Evolutionary conservation across 2,888 invertebrate genomes (phyloP), one percentile per base, ranked within the genome.

Genomic region (Drosophila nr. medialis): DNA sequence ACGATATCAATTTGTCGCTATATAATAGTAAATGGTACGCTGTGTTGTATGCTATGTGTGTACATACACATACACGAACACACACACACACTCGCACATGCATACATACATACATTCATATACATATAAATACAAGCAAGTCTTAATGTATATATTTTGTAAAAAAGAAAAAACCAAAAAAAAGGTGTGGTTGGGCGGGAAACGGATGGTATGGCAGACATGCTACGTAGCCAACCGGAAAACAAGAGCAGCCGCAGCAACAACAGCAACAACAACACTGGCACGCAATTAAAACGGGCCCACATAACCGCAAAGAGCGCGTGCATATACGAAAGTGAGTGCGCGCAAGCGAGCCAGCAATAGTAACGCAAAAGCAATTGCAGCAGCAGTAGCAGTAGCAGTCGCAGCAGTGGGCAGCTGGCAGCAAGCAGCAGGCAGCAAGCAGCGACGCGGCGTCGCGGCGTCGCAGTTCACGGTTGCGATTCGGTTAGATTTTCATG

Each of bases 141-240:
- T 21, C 21, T 15, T 45, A n/a, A 40, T 21, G 36, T 32, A 56
- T 34, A 36, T 49, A 48, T 34, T 40, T 24, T 51, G 42, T 36
- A 15, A n/a, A 54, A 36, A 5, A 42, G n/a, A n/a, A 42, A 29
- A 10, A 32, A 32, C 0, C 0, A 4, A 10, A 36, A 36, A 36
- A 34, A 36, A 45, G 3, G 42, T 36, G 29, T 18, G 48, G 45
- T 11, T 53, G 60, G 21, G 18, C 34, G 13, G 48, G 69, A 67
- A 49, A 13, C 68, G 40, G 27, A 38, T 21, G 51, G 27, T 21
- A 10, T 34, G 61, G 34, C 48, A 64, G 64, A 64, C 64, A 40
- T 54, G 64, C 59, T 73, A 65, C 71, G 72, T 85, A 91, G 88
- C 92, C 93, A 92, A 90, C 91, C 88, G 93, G 92, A 92, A 92